These are phyloP conservation scores for Malachius bipustulatus DNA, from an alignment of 2,888 invertebrate genomes.

Conservation along the genomic window DNA sequence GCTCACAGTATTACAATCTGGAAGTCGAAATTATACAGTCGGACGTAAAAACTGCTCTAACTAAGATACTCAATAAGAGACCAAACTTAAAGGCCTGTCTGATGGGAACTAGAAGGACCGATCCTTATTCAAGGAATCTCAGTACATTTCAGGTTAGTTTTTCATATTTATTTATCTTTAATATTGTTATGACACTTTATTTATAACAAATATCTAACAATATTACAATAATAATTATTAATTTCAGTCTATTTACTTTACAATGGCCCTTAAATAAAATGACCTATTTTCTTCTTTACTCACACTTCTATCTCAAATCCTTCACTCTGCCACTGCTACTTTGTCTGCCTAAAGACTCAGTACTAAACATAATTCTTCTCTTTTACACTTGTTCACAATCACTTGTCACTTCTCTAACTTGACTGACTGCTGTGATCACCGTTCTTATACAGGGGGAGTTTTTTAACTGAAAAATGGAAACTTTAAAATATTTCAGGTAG, in stretches of 20 bases:
- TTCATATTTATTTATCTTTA: conserved; percentile 5
- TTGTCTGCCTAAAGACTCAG: too few species aligned
- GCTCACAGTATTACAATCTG: conserved; percentile 60
- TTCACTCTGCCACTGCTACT: too few species aligned
- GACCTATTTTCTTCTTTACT: too few species aligned
- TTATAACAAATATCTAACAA: too few species aligned
- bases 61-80: conserved; percentile 45
- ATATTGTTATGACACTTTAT: not conserved
- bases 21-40: conserved; percentile 55
- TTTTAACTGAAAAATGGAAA: too few species aligned
- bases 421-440: too few species aligned
- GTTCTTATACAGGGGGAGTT: too few species aligned
- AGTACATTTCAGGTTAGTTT: conserved; percentile 54
- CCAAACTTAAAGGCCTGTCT: conserved; percentile 65
- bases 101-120: conserved; percentile 84
- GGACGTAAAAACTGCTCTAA: conserved; percentile 61
- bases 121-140: conserved; percentile 65
- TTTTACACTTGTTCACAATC: too few species aligned
- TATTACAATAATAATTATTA: conserved; percentile 1
- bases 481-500: too few species aligned
- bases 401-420: too few species aligned
- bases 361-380: too few species aligned
- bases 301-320: too few species aligned
- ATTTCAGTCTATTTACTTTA: conserved; percentile 4
- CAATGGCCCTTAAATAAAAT: conserved; percentile 7